Percentiles rank a stretch among this genome's conserved stretches.
Evolutionary conservation across 2,888 invertebrate species (phyloP).

Genomic region (Papilio protenor): DNA sequence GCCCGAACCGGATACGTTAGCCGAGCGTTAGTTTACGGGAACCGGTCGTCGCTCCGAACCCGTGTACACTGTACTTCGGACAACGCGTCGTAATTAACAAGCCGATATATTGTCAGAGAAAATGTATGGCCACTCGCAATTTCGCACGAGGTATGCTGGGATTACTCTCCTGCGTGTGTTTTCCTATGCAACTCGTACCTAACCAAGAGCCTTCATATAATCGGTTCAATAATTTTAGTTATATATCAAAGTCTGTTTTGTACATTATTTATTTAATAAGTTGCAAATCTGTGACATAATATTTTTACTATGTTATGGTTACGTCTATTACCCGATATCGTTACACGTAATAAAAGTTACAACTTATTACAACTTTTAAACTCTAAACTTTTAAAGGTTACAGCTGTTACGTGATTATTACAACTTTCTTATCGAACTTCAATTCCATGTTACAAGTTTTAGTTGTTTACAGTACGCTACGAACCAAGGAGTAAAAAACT

Average conservation of each 20-base stretch:
- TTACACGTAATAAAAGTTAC: not conserved
- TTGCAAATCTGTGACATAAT: not conserved
- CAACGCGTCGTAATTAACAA: slow-evolving; percentile 34
- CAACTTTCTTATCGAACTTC: not conserved
- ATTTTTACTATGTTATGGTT: not conserved
- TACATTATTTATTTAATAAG: not conserved
- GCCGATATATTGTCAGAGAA: not conserved
- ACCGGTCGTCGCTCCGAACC: slow-evolving; percentile 30
- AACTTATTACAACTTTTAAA: slow-evolving; percentile 8
- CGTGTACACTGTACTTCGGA: slow-evolving; percentile 11
- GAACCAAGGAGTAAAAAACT: too few relatives aligned
- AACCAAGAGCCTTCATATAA: not conserved
- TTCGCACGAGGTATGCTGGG: not conserved
- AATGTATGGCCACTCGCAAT: not conserved
- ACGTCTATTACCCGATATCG: not conserved
- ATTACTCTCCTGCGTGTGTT: too few relatives aligned
- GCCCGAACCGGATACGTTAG: slow-evolving; percentile 41
- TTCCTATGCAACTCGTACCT: not conserved
- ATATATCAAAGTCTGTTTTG: not conserved
- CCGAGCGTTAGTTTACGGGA: slow-evolving; percentile 30
- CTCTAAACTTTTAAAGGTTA: not conserved
- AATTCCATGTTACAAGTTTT: not conserved
- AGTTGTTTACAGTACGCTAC: not conserved
- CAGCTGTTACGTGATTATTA: not conserved
- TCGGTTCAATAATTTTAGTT: too few relatives aligned